Evolutionary conservation across 2,797 vertebrate species (phyloP).

Genomic region (Pipistrellus pygmaeus): DNA sequence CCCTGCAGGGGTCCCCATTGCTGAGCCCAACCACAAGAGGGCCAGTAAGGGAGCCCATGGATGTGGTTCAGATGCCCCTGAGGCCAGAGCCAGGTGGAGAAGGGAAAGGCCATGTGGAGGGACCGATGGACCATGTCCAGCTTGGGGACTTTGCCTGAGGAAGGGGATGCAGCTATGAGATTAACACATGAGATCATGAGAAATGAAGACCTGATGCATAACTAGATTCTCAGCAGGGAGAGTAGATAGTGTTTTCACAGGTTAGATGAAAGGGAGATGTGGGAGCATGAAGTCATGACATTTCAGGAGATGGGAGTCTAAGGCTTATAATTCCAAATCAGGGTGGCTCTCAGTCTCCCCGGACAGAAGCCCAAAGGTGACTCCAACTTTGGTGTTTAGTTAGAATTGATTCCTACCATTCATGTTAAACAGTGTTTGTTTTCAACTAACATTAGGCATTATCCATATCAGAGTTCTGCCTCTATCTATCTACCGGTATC

Average conservation of each 20-base stretch:
- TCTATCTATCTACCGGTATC: too few species aligned
- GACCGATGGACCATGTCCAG: too few species aligned
- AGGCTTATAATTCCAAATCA: background rate
- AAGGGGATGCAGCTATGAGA: background rate
- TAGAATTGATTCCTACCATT: background rate
- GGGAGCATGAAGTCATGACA: background rate
- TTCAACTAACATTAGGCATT: background rate
- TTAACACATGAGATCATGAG: background rate
- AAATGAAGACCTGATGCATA: background rate
- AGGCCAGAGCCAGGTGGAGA: background rate
- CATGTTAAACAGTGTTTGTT: background rate
- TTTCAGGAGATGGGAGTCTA: background rate
- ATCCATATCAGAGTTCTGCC: background rate
- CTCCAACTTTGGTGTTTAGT: background rate
- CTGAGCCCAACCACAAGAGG: background rate
- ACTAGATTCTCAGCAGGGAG: background rate
- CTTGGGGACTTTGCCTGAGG: background rate
- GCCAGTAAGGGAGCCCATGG: rapidly evolving
- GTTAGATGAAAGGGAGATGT: background rate
- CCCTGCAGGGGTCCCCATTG: background rate
- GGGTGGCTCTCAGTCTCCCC: background rate
- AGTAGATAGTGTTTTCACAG: background rate
- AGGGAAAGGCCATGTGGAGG: background rate
- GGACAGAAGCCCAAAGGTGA: background rate
- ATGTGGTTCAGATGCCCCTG: background rate